Conservation (phyloP, 2,113 vertebrate genomes). For the Calidris pygmaea region DNA sequence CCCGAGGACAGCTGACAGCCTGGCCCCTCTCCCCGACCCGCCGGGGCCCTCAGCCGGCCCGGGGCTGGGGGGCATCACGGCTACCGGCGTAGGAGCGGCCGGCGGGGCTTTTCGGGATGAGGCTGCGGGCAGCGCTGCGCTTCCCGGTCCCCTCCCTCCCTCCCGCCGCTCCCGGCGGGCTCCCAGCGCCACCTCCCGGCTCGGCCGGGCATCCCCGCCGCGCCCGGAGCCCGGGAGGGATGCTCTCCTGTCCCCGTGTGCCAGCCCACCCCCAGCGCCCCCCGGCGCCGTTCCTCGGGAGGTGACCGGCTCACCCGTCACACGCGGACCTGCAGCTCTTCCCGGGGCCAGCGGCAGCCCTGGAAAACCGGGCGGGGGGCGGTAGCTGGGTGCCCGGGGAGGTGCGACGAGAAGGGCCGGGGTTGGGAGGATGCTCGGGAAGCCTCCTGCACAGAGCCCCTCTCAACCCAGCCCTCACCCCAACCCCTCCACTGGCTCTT, state of each 20-base stretch:
- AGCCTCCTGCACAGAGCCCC: neutral
- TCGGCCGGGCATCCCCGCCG: neutral
- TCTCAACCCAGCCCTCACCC: neutral
- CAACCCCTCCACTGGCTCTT: neutral
- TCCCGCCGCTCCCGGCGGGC: neutral
- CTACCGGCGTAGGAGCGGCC: neutral
- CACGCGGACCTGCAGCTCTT: neutral
- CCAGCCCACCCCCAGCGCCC: neutral
- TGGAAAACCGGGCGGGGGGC: neutral
- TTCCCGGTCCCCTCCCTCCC: too few relatives aligned
- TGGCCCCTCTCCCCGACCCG: neutral
- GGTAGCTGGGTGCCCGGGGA: too few relatives aligned
- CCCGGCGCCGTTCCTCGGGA: rapidly evolving
- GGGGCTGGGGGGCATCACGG: too few relatives aligned
- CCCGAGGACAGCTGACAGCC: rapidly evolving
- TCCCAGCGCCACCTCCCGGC: conserved; percentile 45
- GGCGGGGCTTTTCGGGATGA: too few relatives aligned
- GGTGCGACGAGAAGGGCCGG: too few relatives aligned
- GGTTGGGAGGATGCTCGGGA: neutral
- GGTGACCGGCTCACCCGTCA: neutral
- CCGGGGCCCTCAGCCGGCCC: neutral
- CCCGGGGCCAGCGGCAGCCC: neutral
- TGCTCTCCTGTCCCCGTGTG: rapidly evolving
- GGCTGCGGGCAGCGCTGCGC: neutral
- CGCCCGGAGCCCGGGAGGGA: neutral